Percentiles rank a stretch among this genome's conserved stretches.
phyloP scores from a whole-genome alignment of 1,140 invertebrate genomes.

The Formica selysi region DNA sequence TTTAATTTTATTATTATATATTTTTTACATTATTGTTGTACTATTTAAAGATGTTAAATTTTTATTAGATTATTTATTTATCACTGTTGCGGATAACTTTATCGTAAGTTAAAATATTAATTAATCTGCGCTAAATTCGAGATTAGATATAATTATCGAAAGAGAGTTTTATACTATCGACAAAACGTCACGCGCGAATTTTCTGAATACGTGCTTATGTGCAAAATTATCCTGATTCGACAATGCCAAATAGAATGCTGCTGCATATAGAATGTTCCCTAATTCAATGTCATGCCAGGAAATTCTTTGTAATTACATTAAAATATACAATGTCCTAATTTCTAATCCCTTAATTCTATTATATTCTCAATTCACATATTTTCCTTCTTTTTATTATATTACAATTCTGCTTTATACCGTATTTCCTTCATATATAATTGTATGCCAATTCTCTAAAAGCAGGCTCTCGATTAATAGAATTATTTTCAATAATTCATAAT shows the following conservation, averaged over 20 bases:
- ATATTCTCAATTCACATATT: background rate
- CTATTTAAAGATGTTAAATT: background rate
- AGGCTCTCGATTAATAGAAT: conserved; percentile 4
- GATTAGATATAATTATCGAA: conserved; percentile 47
- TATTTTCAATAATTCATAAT: conserved; percentile 23
- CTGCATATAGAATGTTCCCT: background rate
- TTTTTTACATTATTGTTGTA: background rate
- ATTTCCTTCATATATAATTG: background rate
- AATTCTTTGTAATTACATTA: background rate
- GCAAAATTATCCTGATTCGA: background rate
- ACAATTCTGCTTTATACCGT: background rate
- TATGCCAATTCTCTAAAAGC: background rate
- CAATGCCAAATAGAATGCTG: background rate
- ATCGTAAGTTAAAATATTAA: conserved; percentile 24
- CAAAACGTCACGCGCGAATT: conserved; percentile 16
- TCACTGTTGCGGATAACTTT: background rate
- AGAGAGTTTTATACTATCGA: conserved; percentile 40
- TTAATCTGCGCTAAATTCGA: conserved; percentile 42
- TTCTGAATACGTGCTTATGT: background rate
- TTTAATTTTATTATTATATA: background rate
- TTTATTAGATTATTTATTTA: background rate
- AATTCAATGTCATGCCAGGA: background rate
- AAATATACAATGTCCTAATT: background rate
- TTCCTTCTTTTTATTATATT: background rate
- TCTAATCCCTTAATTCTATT: background rate